Evolutionary conservation across 1,140 invertebrate genomes (phyloP).

Genomic region (Zophobas atratus): DNA sequence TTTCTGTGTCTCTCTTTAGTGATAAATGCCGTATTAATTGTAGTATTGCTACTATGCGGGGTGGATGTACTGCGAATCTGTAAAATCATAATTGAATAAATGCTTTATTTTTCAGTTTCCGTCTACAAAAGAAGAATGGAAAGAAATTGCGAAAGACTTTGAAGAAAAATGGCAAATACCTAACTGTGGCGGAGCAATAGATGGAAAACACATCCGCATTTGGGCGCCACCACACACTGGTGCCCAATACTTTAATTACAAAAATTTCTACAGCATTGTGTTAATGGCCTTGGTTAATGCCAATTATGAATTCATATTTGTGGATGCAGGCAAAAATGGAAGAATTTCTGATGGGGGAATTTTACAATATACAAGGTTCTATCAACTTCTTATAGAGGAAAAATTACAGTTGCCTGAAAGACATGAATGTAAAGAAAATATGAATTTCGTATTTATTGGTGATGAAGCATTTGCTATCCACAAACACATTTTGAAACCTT

Average conservation of each 20-base stretch:
- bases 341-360: conserved; percentile 29
- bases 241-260: conserved; percentile 42
- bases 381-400: background rate
- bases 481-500: conserved; percentile 67
- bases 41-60: too few species aligned
- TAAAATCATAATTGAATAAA: conserved; percentile 4
- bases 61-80: too few species aligned
- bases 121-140: conserved; percentile 22
- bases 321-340: conserved; percentile 45
- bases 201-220: conserved; percentile 47
- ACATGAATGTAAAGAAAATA: conserved; percentile 51
- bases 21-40: too few species aligned
- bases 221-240: background rate
- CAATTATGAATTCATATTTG: conserved; percentile 31
- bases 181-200: conserved; percentile 40
- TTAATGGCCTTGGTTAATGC: conserved; percentile 26
- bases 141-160: conserved; percentile 8
- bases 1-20: too few species aligned
- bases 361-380: background rate
- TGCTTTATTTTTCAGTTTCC: conserved; percentile 11
- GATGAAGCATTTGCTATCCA: conserved; percentile 70
- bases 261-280: conserved; percentile 36
- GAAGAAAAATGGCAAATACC: conserved; percentile 31
- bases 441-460: conserved; percentile 65
- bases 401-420: conserved; percentile 7